These are phyloP conservation scores for Mesorhabditis belari DNA, from an alignment of 2,888 invertebrate genomes.

Conservation along the genomic window DNA sequence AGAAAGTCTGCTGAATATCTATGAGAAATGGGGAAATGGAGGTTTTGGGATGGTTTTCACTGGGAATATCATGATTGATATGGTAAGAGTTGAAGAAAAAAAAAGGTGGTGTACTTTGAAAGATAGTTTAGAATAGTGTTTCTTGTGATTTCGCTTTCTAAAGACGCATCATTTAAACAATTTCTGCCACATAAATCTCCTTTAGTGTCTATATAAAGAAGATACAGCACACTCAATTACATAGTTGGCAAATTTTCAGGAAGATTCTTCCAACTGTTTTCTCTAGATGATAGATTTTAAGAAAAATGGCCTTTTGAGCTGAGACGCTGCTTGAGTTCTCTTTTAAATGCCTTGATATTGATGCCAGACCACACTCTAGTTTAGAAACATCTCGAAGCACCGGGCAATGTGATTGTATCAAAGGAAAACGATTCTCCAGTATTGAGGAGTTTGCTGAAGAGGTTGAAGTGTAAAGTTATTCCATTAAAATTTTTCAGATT, in stretches of 20 bases:
- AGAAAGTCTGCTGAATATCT: conserved; percentile 20
- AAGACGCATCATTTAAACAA: too few relatives aligned
- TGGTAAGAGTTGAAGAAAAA: too few relatives aligned
- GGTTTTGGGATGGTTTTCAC: conserved; percentile 35
- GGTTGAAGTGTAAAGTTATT: neutral
- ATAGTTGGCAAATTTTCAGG: too few relatives aligned
- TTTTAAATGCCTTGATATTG: neutral
- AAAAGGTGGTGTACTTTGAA: too few relatives aligned
- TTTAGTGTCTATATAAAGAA: too few relatives aligned
- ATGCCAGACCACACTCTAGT: too few relatives aligned
- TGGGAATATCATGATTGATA: conserved; percentile 14
- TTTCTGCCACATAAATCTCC: too few relatives aligned
- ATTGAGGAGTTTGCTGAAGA: neutral
- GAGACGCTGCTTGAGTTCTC: neutral
- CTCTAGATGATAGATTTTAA: too few relatives aligned
- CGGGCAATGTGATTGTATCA: neutral
- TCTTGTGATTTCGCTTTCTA: too few relatives aligned
- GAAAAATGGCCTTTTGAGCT: neutral
- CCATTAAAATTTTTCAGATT: neutral
- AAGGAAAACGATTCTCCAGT: neutral
- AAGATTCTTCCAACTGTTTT: too few relatives aligned
- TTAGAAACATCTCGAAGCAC: neutral
- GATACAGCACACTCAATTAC: too few relatives aligned
- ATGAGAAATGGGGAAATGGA: conserved; percentile 40
- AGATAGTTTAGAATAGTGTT: too few relatives aligned